Percentiles rank a stretch among this genome's conserved stretches.
Conservation (phyloP, 2,888 invertebrate genomes). For the Seira musarum region DNA sequence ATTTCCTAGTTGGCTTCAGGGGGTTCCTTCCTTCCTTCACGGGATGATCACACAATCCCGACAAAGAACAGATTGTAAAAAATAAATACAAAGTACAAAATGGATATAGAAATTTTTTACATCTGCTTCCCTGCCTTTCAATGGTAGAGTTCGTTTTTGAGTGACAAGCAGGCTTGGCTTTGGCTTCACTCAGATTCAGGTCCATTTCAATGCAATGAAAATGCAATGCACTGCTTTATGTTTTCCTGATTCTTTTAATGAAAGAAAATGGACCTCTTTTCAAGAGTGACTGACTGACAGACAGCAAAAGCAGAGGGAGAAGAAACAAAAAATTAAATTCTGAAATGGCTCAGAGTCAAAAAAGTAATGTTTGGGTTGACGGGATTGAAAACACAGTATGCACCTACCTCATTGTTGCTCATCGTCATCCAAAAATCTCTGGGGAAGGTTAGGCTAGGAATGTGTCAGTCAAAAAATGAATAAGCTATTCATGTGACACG, state of each 20-base stretch:
- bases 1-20: constrained; percentile 41
- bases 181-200: background rate
- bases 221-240: too few relatives aligned
- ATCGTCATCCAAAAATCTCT: too few relatives aligned
- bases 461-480: too few relatives aligned
- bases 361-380: too few relatives aligned
- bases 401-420: too few relatives aligned
- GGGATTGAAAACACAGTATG: constrained; percentile 17
- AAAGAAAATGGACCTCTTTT: constrained; percentile 37
- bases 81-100: constrained; percentile 10
- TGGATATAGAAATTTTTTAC: background rate
- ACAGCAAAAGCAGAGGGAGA: too few relatives aligned
- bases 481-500: too few relatives aligned
- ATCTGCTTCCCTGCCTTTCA: constrained; percentile 38
- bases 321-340: constrained; percentile 21
- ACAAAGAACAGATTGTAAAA: constrained; percentile 48
- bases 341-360: constrained; percentile 39
- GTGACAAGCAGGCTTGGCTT: constrained; percentile 53
- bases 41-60: constrained; percentile 38
- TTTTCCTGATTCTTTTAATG: background rate
- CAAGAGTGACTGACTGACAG: constrained; percentile 42
- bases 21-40: constrained; percentile 49
- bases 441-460: too few relatives aligned
- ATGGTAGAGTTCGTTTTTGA: constrained; percentile 41
- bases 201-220: background rate